Conservation (phyloP, 2,888 invertebrate genomes). For the Pristionchus mayeri region DNA sequence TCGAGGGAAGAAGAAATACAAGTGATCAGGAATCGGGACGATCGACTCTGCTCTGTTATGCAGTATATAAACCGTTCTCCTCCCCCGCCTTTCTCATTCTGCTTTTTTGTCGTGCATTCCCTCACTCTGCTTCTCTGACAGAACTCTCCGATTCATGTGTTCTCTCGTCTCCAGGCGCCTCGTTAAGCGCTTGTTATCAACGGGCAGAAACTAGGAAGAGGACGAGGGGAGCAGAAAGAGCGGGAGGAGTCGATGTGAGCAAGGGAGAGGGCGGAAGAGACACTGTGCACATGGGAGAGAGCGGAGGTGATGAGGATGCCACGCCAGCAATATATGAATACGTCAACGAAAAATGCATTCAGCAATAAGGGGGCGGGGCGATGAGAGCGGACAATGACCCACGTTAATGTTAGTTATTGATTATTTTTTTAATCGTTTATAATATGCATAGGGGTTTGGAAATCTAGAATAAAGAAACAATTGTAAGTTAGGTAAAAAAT, state of each 20-base stretch:
- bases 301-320: slow-evolving; percentile 25
- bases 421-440: too few species aligned
- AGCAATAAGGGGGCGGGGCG: neutral
- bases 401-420: too few species aligned
- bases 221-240: neutral
- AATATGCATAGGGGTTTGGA: too few species aligned
- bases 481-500: too few species aligned
- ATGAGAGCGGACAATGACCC: neutral
- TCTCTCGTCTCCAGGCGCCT: neutral
- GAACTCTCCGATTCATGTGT: neutral
- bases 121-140: neutral
- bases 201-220: slow-evolving; percentile 40
- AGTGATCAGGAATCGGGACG: slow-evolving; percentile 2
- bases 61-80: slow-evolving; percentile 43
- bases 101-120: slow-evolving; percentile 19
- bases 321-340: slow-evolving; percentile 42
- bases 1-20: neutral
- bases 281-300: neutral
- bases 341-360: slow-evolving; percentile 39
- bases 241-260: neutral
- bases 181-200: slow-evolving; percentile 46
- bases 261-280: neutral
- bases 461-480: too few species aligned
- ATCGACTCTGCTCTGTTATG: neutral
- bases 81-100: neutral